Conservation (phyloP, 2,113 vertebrate species). For the Octodon degus region DNA sequence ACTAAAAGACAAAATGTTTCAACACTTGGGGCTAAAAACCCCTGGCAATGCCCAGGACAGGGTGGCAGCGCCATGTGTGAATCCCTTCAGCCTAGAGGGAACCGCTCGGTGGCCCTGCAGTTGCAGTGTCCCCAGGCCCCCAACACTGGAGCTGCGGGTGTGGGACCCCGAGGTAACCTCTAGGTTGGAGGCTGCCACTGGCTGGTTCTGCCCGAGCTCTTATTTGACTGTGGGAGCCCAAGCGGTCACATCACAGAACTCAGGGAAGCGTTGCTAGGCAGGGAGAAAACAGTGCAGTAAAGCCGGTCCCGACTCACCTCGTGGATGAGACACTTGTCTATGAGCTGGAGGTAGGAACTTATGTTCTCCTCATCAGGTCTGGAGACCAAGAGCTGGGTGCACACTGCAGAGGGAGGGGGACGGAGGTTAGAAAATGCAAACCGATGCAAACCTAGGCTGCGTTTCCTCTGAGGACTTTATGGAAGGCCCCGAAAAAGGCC, state of each 20-base stretch:
- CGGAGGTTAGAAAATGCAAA: slow-evolving; percentile 53
- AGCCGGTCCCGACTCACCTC: slow-evolving; percentile 89
- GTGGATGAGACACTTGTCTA: slow-evolving; percentile 98
- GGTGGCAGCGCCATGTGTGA: neutral
- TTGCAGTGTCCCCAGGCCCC: neutral
- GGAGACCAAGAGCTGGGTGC: slow-evolving; percentile 98
- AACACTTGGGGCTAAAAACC: neutral
- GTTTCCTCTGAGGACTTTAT: slow-evolving; percentile 43
- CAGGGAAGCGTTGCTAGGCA: slow-evolving; percentile 77
- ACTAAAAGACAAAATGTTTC: neutral
- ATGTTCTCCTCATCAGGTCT: slow-evolving; percentile 98
- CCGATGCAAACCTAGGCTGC: neutral
- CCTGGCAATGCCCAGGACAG: neutral
- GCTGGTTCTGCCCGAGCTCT: slow-evolving; percentile 67
- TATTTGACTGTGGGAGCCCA: slow-evolving; percentile 58
- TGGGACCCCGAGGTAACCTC: neutral
- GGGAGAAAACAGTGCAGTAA: slow-evolving; percentile 64
- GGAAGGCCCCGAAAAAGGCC: neutral
- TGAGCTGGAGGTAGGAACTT: slow-evolving; percentile 98
- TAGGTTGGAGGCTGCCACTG: slow-evolving; percentile 8
- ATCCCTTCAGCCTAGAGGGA: neutral
- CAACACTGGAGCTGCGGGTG: neutral
- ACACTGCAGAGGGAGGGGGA: slow-evolving; percentile 87
- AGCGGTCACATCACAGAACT: slow-evolving; percentile 60
- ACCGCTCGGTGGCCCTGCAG: neutral